Percentiles rank a stretch among this genome's conserved stretches.
Evolutionary conservation across 1,140 invertebrate species (phyloP).

Genomic region (Caenorhabditis tropicalis): DNA sequence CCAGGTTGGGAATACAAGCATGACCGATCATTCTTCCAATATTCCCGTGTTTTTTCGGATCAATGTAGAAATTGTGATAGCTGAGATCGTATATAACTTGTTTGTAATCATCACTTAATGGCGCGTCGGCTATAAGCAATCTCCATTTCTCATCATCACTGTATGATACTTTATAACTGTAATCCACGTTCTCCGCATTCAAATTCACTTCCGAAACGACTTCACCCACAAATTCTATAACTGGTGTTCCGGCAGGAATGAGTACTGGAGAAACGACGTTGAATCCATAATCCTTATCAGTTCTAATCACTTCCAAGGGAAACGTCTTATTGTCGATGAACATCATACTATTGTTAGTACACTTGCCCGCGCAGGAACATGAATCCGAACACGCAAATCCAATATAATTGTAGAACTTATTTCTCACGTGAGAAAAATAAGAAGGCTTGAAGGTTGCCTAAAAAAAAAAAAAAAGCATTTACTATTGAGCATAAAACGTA

Average conservation of each 20-base stretch:
- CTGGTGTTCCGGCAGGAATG: slow-evolving; percentile 2
- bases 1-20: not conserved
- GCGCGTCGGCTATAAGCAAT: too few relatives aligned
- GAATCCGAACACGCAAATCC: not conserved
- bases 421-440: too few relatives aligned
- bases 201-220: not conserved
- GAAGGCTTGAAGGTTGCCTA: not conserved
- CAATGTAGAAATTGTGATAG: not conserved
- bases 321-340: not conserved
- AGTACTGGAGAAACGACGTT: not conserved
- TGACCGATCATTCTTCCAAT: not conserved
- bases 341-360: not conserved
- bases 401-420: not conserved
- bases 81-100: not conserved
- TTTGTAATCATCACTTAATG: not conserved
- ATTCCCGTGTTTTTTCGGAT: not conserved
- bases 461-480: not conserved
- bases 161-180: not conserved
- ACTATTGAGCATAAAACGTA: too few relatives aligned
- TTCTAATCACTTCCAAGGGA: not conserved
- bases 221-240: not conserved
- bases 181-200: not conserved
- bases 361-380: not conserved
- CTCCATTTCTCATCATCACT: not conserved
- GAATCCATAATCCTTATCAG: not conserved